Evolutionary conservation across 2,888 invertebrate genomes (phyloP).

Genomic region (Temnothorax rugatulus): DNA sequence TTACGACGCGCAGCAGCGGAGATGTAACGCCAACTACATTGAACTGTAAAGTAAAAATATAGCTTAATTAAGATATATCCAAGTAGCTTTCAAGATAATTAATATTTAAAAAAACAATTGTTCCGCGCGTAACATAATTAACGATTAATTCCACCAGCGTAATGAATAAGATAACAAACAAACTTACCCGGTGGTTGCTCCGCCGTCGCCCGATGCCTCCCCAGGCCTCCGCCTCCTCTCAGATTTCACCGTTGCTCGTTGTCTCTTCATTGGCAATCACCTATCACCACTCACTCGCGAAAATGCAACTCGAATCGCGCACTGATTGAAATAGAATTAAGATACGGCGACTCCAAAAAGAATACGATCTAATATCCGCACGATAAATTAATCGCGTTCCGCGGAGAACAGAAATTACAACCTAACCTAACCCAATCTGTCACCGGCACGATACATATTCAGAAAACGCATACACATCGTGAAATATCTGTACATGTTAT

Average conservation of each 20-base stretch:
- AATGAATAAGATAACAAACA: not conserved
- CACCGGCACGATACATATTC: no score
- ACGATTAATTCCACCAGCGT: not conserved
- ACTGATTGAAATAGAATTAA: not conserved
- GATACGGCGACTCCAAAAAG: not conserved
- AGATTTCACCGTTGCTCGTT: not conserved
- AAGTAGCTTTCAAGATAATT: not conserved
- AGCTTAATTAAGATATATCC: not conserved
- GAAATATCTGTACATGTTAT: not conserved
- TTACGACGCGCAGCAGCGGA: not conserved
- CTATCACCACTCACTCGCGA: not conserved
- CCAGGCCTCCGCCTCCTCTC: not conserved
- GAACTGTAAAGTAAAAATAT: constrained; percentile 14
- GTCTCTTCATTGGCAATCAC: constrained; percentile 4
- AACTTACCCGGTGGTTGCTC: not conserved
- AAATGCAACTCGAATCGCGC: not conserved
- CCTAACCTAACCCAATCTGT: not conserved
- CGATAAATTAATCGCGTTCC: not conserved
- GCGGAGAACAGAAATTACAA: not conserved
- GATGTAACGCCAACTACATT: not conserved
- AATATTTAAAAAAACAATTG: not conserved
- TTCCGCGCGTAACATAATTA: not conserved
- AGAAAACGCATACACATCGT: not conserved
- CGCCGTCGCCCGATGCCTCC: not conserved
- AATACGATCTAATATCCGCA: not conserved